A percentile compares a stretch with the other conserved stretches of the same genome.
Conservation (phyloP, 2,888 invertebrate species). For the Willowsia nigromaculata region DNA sequence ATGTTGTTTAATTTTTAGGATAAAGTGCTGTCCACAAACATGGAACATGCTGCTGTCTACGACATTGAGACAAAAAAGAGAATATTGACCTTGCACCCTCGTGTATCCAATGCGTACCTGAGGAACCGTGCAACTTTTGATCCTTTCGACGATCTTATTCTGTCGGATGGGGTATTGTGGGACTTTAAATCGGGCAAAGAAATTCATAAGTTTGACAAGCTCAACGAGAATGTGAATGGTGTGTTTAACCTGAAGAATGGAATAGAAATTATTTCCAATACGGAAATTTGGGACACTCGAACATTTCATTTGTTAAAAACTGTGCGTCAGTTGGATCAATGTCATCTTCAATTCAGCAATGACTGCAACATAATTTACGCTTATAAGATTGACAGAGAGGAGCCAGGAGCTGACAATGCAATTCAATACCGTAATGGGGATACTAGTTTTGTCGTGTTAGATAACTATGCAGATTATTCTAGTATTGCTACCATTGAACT, state of each 20-base stretch:
- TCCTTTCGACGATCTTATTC: slow-evolving; percentile 94
- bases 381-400: slow-evolving; percentile 88
- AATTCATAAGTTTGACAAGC: slow-evolving; percentile 98
- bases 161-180: slow-evolving; percentile 97
- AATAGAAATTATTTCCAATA: slow-evolving; percentile 96
- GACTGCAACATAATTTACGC: slow-evolving; percentile 94
- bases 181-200: slow-evolving; percentile 92
- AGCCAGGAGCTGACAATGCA: slow-evolving; percentile 78
- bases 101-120: slow-evolving; percentile 93
- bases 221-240: slow-evolving; percentile 96
- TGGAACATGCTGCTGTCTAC: slow-evolving; percentile 83
- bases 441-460: slow-evolving; percentile 96
- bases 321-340: slow-evolving; percentile 95
- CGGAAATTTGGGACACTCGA: slow-evolving; percentile 98
- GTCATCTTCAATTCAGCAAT: slow-evolving; percentile 93
- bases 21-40: slow-evolving; percentile 76
- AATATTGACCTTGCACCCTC: slow-evolving; percentile 87
- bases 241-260: slow-evolving; percentile 96
- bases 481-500: slow-evolving; percentile 84
- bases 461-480: slow-evolving; percentile 96
- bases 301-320: slow-evolving; percentile 96
- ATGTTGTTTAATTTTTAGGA: slow-evolving; percentile 66
- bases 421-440: slow-evolving; percentile 83
- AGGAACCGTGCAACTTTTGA: slow-evolving; percentile 97
- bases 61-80: slow-evolving; percentile 91